Conservation (phyloP, 1,140 invertebrate genomes). For the Epicauta chinensis region DNA sequence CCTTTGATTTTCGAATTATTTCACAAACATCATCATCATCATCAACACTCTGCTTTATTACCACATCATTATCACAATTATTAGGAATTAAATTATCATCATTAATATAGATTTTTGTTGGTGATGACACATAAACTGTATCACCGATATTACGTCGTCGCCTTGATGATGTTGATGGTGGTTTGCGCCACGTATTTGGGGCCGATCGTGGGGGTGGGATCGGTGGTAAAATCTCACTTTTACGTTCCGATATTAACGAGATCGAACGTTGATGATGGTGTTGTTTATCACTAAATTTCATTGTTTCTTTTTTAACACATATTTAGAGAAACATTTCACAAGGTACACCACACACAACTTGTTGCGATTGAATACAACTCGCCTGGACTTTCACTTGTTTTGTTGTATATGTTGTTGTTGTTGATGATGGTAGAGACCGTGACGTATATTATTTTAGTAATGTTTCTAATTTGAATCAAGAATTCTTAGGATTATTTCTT, state of each 20-base stretch:
- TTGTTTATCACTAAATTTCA: constrained; percentile 17
- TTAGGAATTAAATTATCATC: constrained; percentile 10
- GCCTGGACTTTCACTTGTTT: no score
- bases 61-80: constrained; percentile 1
- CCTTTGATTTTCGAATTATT: constrained; percentile 21
- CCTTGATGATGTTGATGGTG: no score
- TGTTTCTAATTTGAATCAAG: no score
- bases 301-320: constrained; percentile 18
- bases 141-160: constrained; percentile 34
- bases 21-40: constrained; percentile 16
- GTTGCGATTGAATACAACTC: no score
- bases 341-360: neutral
- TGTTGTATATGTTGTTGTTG: no score
- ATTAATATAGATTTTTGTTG: constrained; percentile 29
- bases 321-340: neutral
- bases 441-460: no score
- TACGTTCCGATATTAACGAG: constrained; percentile 13
- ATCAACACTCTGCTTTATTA: constrained; percentile 12
- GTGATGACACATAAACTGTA: constrained; percentile 33
- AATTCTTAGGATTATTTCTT: no score
- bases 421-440: no score
- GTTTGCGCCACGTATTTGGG: constrained; percentile 30
- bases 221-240: constrained; percentile 15
- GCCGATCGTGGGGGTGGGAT: constrained; percentile 32
- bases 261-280: constrained; percentile 20